phyloP scores from a whole-genome alignment of 2,888 invertebrate species.

The Tetragonula carbonaria region DNA sequence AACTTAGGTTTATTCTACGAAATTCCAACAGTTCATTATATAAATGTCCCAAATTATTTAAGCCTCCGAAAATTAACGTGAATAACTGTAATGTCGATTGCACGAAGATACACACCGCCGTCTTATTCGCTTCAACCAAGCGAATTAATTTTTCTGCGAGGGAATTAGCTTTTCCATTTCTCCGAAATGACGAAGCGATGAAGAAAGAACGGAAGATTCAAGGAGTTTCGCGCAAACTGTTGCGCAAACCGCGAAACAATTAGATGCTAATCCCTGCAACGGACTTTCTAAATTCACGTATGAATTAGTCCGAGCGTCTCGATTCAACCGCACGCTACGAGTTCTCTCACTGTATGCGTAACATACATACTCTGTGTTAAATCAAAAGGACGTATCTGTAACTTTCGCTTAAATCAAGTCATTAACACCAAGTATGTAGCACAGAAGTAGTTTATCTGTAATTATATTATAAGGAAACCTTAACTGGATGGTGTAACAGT shows the following conservation, averaged over 20 bases:
- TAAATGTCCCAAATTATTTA: no score
- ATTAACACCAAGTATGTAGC: no score
- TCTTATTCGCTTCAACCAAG: not conserved
- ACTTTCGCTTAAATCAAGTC: no score
- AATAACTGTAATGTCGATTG: no score
- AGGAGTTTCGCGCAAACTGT: constrained; percentile 41
- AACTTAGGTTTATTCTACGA: no score
- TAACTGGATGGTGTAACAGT: no score
- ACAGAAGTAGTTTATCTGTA: no score
- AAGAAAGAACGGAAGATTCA: not conserved
- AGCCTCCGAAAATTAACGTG: no score
- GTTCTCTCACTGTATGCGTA: not conserved
- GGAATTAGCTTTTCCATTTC: not conserved
- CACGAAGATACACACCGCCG: no score
- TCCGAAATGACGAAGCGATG: not conserved
- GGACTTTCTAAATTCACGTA: constrained; percentile 81
- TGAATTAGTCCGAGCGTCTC: constrained; percentile 72
- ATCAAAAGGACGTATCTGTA: no score
- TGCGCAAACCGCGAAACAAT: constrained; percentile 68
- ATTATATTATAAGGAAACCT: no score
- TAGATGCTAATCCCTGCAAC: constrained; percentile 62
- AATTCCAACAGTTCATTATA: no score
- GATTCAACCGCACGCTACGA: constrained; percentile 50
- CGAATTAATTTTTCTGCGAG: not conserved
- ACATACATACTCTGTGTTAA: not conserved